Base-by-base conservation (phyloP, 1,140 invertebrate species). In the Xylocopa sonorina region DNA sequence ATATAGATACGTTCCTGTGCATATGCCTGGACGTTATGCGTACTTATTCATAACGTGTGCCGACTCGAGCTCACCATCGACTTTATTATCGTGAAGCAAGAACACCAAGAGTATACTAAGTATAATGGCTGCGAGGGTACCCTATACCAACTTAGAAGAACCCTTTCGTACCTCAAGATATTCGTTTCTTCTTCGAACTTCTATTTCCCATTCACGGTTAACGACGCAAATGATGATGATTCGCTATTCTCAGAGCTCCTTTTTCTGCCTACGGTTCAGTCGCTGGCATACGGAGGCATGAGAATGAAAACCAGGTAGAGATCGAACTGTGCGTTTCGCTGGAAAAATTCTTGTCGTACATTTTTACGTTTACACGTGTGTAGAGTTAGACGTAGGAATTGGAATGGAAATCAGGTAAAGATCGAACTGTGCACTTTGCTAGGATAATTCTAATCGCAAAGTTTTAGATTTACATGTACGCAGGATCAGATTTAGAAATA, bases 41-140 rank as follows among this genome's bases (percentile, higher is more conserved):
- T 79, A 72, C 82, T 86, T 84, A 84, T 84, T 86, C 84, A 68
- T 84, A 85, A 86, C 83, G 82, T 68, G 73, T 64, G 73, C 73
- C 76, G 82, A 41, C 83, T 66, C 43, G 68, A 34, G 57, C 55
- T 57, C 81, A 29, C 55, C 82, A 46, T 81, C 82, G 83, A 85
- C 82, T 85, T 81, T 85, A 85, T 84, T 85, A 85, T 84, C 64
- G 64, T 38, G 67, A 76, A 48, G 73, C 68, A 71, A 66, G 82
- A 84, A 84, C 79, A 80, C 81, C 53, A 67, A 24, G 73, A 66
- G 74, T 60, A 60, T 68, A 74, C 74, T 60, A 78, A 81, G 82
- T 73, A 78, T 84, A 85, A 85, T 84, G 69, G 79, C 58, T 38
- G 63, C 83, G 58, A 64, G 51, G n/a, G 66, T 67, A 48, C 58